Conservation (phyloP, 1,140 invertebrate genomes). For the Drosophila pachea region DNA sequence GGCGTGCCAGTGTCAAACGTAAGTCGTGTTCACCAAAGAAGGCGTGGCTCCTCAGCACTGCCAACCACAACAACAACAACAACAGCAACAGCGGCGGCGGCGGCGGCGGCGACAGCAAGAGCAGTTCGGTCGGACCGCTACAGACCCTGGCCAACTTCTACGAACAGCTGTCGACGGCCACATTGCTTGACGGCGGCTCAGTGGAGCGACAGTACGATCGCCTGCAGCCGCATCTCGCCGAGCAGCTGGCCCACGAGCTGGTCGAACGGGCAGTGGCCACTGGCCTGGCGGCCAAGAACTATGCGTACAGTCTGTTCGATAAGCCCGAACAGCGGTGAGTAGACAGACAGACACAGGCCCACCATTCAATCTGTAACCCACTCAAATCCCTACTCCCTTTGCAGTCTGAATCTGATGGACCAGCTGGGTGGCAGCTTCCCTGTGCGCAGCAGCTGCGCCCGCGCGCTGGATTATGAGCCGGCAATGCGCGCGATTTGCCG, state of each 20-base stretch:
- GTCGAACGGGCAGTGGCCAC: constrained; percentile 64
- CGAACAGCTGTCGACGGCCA: constrained; percentile 66
- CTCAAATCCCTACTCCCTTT: not conserved
- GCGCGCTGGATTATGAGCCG: constrained; percentile 81
- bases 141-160: constrained; percentile 58
- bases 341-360: not conserved
- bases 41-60: constrained; percentile 64
- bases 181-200: constrained; percentile 41
- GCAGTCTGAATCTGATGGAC: constrained; percentile 38
- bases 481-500: constrained; percentile 81
- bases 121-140: constrained; percentile 30
- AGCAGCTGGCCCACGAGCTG: constrained; percentile 63
- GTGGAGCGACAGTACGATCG: constrained; percentile 45
- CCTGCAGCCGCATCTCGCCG: constrained; percentile 51
- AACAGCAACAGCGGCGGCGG: no score
- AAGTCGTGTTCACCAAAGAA: constrained; percentile 74
- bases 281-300: constrained; percentile 52
- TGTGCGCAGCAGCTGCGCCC: constrained; percentile 44
- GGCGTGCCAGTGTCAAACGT: constrained; percentile 42
- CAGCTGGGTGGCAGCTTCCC: constrained; percentile 50
- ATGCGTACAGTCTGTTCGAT: constrained; percentile 71
- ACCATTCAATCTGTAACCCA: not conserved
- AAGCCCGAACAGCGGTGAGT: constrained; percentile 61
- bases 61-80: no score
- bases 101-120: no score